phyloP scores from a whole-genome alignment of 1,140 invertebrate genomes.

The Drosophila virilis region DNA sequence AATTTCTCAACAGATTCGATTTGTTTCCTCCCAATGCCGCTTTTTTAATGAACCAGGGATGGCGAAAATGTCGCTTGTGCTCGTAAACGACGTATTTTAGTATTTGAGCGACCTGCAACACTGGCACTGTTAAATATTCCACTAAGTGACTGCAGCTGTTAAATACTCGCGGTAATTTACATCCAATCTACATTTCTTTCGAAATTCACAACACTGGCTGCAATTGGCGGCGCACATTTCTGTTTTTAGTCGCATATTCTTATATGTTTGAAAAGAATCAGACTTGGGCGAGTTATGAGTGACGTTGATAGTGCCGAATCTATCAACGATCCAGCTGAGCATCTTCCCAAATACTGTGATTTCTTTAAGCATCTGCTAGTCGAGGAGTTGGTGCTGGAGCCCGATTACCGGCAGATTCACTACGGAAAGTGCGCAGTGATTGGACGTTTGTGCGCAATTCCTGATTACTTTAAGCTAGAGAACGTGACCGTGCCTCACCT shows the following conservation, averaged over 20 bases:
- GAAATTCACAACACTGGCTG: slow-evolving; percentile 13
- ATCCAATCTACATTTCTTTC: not conserved
- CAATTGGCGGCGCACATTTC: slow-evolving; percentile 1
- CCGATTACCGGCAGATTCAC: slow-evolving; percentile 54
- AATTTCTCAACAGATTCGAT: not conserved
- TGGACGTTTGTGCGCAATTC: slow-evolving; percentile 44
- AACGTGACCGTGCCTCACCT: slow-evolving; percentile 59
- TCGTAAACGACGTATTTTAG: not conserved
- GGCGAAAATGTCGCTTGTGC: not conserved
- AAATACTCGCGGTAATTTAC: not conserved
- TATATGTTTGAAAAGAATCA: not conserved
- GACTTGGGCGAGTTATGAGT: slow-evolving; percentile 35
- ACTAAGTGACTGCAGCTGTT: not conserved
- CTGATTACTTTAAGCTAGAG: slow-evolving; percentile 46
- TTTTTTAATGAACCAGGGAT: slow-evolving; percentile 20
- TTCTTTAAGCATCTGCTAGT: slow-evolving; percentile 62
- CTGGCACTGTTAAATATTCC: not conserved
- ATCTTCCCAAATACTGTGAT: slow-evolving; percentile 53
- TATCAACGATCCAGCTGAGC: not conserved
- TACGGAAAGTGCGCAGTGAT: slow-evolving; percentile 70
- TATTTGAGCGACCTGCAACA: not conserved
- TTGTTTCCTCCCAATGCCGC: slow-evolving; percentile 31
- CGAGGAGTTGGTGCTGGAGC: slow-evolving; percentile 63
- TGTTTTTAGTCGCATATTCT: not conserved
- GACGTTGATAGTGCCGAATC: not conserved